Conservation (phyloP, 2,113 vertebrate species). For the Monarcha castaneiventris region DNA sequence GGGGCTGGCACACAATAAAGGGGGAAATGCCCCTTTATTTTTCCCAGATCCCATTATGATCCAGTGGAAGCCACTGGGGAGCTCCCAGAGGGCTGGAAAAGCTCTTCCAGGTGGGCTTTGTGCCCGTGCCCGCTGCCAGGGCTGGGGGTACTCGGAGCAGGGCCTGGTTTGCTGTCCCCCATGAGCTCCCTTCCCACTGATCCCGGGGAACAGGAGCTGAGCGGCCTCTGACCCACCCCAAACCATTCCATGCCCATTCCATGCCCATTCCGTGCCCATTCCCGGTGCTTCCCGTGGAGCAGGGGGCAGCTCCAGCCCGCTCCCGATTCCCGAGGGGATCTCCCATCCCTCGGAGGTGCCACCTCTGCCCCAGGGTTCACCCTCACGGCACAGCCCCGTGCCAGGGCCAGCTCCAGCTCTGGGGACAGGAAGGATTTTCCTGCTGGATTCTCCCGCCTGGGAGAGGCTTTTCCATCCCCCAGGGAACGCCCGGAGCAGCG, state of each 20-base stretch:
- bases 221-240: neutral
- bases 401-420: neutral
- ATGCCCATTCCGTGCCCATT: neutral
- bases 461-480: neutral
- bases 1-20: neutral
- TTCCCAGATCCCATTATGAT: too few species aligned
- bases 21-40: neutral
- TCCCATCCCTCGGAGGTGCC: neutral
- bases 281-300: neutral
- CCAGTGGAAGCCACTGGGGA: too few species aligned
- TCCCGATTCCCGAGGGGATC: neutral
- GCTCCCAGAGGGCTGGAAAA: neutral
- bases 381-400: neutral
- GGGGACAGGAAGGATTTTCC: neutral
- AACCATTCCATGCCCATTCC: neutral
- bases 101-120: neutral
- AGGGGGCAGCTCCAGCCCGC: neutral
- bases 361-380: neutral
- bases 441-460: neutral
- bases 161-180: neutral
- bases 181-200: neutral
- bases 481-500: neutral
- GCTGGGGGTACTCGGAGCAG: fast-evolving
- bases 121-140: neutral
- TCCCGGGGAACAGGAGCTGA: neutral